These are phyloP conservation scores for Apodemus speciosus DNA, from an alignment of 2,113 vertebrate genomes.

Conservation along the genomic window DNA sequence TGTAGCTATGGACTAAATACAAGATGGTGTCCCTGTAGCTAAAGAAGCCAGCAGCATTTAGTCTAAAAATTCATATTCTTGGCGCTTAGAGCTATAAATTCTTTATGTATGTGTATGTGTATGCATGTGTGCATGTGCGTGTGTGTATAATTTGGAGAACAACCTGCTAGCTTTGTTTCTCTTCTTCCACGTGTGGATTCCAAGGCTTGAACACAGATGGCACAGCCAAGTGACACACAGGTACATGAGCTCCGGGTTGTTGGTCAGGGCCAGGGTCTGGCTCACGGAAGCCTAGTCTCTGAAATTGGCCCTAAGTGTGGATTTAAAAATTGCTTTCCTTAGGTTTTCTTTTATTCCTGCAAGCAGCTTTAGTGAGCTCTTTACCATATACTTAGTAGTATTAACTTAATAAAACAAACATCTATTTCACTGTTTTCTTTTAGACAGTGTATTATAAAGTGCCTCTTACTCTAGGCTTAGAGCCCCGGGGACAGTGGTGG, in stretches of 20 bases:
- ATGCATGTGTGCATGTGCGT: neutral
- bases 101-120: neutral
- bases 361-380: neutral
- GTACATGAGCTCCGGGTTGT: neutral
- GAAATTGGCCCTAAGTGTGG: neutral
- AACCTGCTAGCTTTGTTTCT: neutral
- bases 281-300: neutral
- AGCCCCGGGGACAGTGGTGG: neutral
- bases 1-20: too few species aligned
- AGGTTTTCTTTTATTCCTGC: neutral
- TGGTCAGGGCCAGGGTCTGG: neutral
- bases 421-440: neutral
- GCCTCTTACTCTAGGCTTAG: neutral
- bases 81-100: neutral
- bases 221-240: neutral
- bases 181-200: neutral
- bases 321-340: neutral
- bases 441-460: neutral
- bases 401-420: neutral
- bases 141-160: neutral
- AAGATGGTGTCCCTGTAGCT: too few species aligned
- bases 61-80: constrained; percentile 5
- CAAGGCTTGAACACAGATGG: neutral
- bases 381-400: neutral
- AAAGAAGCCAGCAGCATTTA: neutral